A percentile compares a stretch with the other conserved stretches of the same genome.
Evolutionary conservation across 35 echinoderm and acorn worm genomes (phyloP).

Genomic region (Lytechinus pictus): DNA sequence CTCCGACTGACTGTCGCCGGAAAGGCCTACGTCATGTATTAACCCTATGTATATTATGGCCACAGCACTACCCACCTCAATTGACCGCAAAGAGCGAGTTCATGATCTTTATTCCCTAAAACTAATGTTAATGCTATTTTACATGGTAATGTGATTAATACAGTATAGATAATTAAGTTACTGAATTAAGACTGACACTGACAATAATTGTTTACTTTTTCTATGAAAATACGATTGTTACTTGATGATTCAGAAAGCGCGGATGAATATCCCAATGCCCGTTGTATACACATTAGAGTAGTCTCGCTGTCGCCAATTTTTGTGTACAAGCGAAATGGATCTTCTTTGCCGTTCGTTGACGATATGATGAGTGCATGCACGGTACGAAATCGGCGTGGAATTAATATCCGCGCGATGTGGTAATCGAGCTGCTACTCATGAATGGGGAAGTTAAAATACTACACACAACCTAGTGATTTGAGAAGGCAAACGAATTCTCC

Average conservation of each 20-base stretch:
- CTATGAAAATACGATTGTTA: conserved; percentile 4
- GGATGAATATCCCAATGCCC: conserved; percentile 45
- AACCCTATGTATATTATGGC: conserved; percentile 22
- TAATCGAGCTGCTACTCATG: neutral
- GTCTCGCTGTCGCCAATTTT: conserved; percentile 41
- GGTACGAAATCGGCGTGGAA: conserved; percentile 30
- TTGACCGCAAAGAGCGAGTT: conserved; percentile 51
- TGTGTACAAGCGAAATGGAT: neutral
- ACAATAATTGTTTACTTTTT: neutral
- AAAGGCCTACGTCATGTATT: conserved; percentile 42
- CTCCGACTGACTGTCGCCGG: conserved; percentile 42
- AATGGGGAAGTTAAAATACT: neutral
- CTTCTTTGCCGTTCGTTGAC: neutral
- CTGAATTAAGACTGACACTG: neutral
- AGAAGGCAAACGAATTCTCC: neutral
- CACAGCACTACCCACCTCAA: conserved; percentile 22
- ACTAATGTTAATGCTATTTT: neutral
- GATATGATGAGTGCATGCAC: no score
- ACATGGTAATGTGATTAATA: neutral
- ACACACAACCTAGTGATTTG: neutral
- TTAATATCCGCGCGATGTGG: conserved; percentile 15
- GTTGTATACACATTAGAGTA: conserved; percentile 50
- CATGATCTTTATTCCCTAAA: neutral
- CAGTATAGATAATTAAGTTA: neutral
- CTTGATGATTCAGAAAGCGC: conserved; percentile 42